Base-by-base conservation (phyloP, 2,888 invertebrate genomes). In the Drosophila rubida region DNA sequence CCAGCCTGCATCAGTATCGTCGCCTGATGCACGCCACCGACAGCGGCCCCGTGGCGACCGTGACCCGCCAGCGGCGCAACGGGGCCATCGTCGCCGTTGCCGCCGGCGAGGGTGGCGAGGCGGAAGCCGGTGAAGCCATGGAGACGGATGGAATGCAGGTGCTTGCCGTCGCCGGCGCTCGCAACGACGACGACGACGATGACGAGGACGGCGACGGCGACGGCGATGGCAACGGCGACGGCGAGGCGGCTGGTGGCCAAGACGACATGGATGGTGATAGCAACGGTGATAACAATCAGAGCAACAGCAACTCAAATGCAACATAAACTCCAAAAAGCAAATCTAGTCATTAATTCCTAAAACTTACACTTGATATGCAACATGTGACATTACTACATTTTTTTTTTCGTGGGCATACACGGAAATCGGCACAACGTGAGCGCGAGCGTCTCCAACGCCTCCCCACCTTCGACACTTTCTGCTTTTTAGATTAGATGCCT, bases 1-100 rank as follows among this genome's bases (percentile, higher is more conserved):
- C 95, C 39, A 95, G 95, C 86, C 92, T 95, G 72, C 95, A 95
- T 68, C 80, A 80, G 27, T 82, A 80, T 44, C 70, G 85, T 13
- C 75, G 81, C 0, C 27, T 82, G 0, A 69, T 74, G 59, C 59
- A 87, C 44, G 32, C 48, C 16, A 71, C 89, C 41, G 66, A 62
- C 8, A 55, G 66, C 2, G 75, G 46, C 0, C 0, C 55, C 1
- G 13, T 14, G 32, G 8, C 37, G 7, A 6, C 1, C 14, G 16
- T 4, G 14, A 6, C 19, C 22, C 5, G 42, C 2, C 48, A 48
- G 5, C 19, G 50, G 7, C 59, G 60, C 4, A 50, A 2, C 62
- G 42, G n/a, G 3, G 32, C 32, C n/a, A 32, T 32, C 32, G n/a
- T 32, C 11, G 32, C 32, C 4, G n/a, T 32, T 11, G 11, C 32